Evolutionary conservation across 2,797 vertebrate genomes (phyloP), one percentile per base, ranked within the genome.

Genomic region (Remorina albescens): DNA sequence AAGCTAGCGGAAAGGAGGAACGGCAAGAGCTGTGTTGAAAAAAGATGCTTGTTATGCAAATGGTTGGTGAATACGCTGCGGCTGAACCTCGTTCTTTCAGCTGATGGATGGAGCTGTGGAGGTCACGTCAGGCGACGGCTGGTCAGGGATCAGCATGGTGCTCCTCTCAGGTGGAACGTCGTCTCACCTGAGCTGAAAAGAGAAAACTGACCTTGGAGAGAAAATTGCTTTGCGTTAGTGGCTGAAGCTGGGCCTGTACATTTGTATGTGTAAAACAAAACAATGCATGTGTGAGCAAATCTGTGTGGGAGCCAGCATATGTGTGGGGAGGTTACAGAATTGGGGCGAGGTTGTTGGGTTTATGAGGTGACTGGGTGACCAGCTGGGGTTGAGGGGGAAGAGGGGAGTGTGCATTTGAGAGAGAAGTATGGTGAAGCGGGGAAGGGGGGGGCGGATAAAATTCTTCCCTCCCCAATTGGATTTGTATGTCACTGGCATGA

Each of bases 401-500:
- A 42, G 37, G 23, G 37, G 55, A 19, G 51, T 60, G 34, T 58
- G 51, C n/a, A n/a, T n/a, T n/a, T n/a, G n/a, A n/a, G n/a, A n/a
- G n/a, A n/a, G n/a, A 34, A 59, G 41, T 75, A 58, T 71, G 50
- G 64, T 66, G 51, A 68, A 42, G 36, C 32, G 59, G 30, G n/a
- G n/a, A n/a, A n/a, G n/a, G 26, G 44, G 39, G 39, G 3, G 30
- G 62, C 28, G 67, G 71, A 21, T 21, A 30, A 21, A 56, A 75
- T 68, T 71, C 42, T 49, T 77, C 57, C 59, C 71, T 53, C 67
- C 54, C 73, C 81, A 42, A 78, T 82, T 89, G 86, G 80, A 91
- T 93, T 88, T 91, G 88, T 93, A 85, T 93, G 91, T 93, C 87
- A 89, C 75, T 74, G 80, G 87, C 84, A 86, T 91, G 88, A 92